Percentiles rank a stretch among this genome's conserved stretches.
phyloP scores from a whole-genome alignment of 2,888 invertebrate species.

The Chaetogeoica ovagalla region DNA sequence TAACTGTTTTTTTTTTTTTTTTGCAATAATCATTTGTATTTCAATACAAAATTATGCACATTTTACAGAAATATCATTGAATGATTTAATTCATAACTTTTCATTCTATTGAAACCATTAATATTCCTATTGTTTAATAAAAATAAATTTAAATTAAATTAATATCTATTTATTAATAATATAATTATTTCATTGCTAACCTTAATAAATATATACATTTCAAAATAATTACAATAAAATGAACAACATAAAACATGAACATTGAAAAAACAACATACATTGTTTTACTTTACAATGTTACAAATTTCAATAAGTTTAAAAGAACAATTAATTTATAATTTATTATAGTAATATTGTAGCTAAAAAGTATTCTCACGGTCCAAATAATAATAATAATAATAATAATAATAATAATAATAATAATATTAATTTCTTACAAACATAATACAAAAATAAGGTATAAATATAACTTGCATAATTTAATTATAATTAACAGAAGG shows the following conservation, averaged over 20 bases:
- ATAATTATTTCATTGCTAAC: no score
- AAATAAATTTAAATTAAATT: no score
- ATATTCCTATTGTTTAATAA: no score
- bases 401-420: conserved; percentile 15
- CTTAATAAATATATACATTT: not conserved
- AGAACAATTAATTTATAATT: not conserved
- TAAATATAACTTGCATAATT: conserved; percentile 30
- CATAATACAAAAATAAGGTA: conserved; percentile 34
- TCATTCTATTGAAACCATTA: no score
- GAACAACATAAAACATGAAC: conserved; percentile 23
- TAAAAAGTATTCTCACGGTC: not conserved
- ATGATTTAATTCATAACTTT: no score
- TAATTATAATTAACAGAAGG: conserved; percentile 33
- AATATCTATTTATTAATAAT: conserved; percentile 13
- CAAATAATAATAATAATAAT: conserved; percentile 12
- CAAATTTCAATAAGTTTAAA: not conserved
- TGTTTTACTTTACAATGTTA: conserved; percentile 7
- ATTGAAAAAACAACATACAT: conserved; percentile 16
- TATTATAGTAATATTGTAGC: not conserved
- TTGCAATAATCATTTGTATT: no score
- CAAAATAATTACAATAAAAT: conserved; percentile 30
- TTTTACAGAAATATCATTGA: no score
- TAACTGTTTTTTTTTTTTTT: no score
- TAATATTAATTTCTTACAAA: conserved; percentile 7
- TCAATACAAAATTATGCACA: no score